Base-by-base conservation (phyloP, 2,797 vertebrate species). In the Sebastes aleutianus region DNA sequence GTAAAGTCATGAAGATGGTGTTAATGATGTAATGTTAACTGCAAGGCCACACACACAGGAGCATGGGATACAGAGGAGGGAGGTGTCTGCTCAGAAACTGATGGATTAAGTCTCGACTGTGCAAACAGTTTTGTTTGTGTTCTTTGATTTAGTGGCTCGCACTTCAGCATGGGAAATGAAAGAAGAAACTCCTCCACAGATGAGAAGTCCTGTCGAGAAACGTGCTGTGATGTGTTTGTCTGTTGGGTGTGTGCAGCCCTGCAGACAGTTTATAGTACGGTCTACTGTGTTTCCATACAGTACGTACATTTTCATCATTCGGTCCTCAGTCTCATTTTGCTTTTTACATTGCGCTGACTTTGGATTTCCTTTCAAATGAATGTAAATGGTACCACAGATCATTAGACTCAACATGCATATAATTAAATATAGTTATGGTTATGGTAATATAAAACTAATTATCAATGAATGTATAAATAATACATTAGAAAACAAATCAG, bases 21-120 rank as follows among this genome's bases (percentile, higher is more conserved):
- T 88, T 88, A 79, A 85, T 87, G 84, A 91, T 91, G 89, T 89
- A 85, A 89, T 85, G 83, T 68, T 86, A 68, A 88, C 73, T 68
- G 79, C 56, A 56, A 79, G 87, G 81, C 87, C 78, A 78, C 86
- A 88, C 82, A 76, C 83, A 73, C 58, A 13, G 58, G 34, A 86
- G 58, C 70, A 68, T 65, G 72, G 54, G 69, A 82, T 74, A 78
- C 29, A 66, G 79, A 57, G 54, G 50, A 65, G 56, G 59, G 75
- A 79, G 69, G 69, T 59, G 87, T 77, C 50, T 3, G 74, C 57
- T 56, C 24, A 85, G 75, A 81, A 77, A 82, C 61, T 70, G 71
- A 79, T 77, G 80, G 78, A 86, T 89, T 76, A 79, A 74, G 72
- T 78, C 78, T 74, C 26, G 13, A 78, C 82, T 86, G 71, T 80